phyloP scores from a whole-genome alignment of 2,797 vertebrate species.

The Arctocebus calabarensis region DNA sequence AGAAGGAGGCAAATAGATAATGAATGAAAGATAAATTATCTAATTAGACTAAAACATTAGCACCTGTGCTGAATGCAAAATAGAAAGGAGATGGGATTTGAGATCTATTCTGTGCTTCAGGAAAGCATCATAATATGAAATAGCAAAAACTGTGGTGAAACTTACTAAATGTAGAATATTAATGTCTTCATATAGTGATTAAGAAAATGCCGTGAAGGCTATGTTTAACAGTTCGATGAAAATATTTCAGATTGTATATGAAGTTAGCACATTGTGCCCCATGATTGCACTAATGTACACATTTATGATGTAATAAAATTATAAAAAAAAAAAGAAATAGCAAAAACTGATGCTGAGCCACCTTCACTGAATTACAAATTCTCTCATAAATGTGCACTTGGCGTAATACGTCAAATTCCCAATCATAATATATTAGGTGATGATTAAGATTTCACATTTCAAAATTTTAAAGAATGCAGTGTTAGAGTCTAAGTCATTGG shows the following conservation, averaged over 20 bases:
- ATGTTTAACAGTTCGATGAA: no score
- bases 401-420: constrained; percentile 58
- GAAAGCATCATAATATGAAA: constrained; percentile 16
- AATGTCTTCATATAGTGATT: no score
- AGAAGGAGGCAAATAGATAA: constrained; percentile 6
- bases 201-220: no score
- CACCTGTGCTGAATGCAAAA: not conserved
- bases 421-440: constrained; percentile 41
- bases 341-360: constrained; percentile 35
- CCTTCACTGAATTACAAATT: constrained; percentile 54
- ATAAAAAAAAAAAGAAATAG: not conserved
- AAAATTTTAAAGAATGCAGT: not conserved
- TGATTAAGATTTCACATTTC: constrained; percentile 41
- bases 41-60: not conserved
- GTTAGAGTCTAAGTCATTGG: not conserved
- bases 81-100: not conserved
- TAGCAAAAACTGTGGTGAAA: not conserved
- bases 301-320: no score
- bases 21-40: constrained; percentile 1
- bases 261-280: no score
- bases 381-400: constrained; percentile 55
- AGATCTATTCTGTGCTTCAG: constrained; percentile 32
- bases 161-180: no score
- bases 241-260: no score
- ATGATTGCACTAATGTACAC: no score